These are phyloP conservation scores for Entomobrya proxima DNA, from an alignment of 2,888 invertebrate genomes.

Conservation along the genomic window DNA sequence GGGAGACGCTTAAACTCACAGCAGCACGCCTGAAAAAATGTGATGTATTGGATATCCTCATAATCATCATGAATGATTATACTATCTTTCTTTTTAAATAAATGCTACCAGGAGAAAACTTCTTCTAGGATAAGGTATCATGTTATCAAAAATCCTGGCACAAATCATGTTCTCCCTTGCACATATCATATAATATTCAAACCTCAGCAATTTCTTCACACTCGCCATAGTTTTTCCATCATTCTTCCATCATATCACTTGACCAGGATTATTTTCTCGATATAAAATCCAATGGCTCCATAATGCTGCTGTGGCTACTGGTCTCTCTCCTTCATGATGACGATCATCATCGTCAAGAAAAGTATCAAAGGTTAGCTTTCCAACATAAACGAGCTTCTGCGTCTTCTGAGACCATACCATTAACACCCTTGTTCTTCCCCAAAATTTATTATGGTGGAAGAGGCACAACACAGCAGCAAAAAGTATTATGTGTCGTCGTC, in stretches of 20 bases:
- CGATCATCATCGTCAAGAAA: not conserved
- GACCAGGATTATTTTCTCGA: conserved; percentile 7
- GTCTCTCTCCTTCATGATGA: not conserved
- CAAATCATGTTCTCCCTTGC: too few species aligned
- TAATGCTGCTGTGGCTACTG: conserved; percentile 48
- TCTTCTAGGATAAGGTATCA: too few species aligned
- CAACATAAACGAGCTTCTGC: not conserved
- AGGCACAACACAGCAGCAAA: not conserved
- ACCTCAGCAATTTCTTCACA: too few species aligned
- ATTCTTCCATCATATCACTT: conserved; percentile 6
- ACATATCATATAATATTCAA: too few species aligned
- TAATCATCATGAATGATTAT: conserved; percentile 1
- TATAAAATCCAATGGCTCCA: conserved; percentile 12
- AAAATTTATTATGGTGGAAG: not conserved
- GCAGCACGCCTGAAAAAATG: conserved; percentile 23
- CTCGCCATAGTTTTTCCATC: not conserved
- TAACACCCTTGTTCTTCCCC: conserved; percentile 10
- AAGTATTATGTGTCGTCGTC: conserved; percentile 37
- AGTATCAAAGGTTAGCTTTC: not conserved
- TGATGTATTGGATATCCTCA: conserved; percentile 51
- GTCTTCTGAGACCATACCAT: conserved; percentile 21
- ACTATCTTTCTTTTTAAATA: too few species aligned
- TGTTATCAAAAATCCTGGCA: too few species aligned
- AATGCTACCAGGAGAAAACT: too few species aligned
- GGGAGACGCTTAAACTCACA: not conserved